Conservation (phyloP, 2,113 vertebrate species). For the Butorides virescens region DNA sequence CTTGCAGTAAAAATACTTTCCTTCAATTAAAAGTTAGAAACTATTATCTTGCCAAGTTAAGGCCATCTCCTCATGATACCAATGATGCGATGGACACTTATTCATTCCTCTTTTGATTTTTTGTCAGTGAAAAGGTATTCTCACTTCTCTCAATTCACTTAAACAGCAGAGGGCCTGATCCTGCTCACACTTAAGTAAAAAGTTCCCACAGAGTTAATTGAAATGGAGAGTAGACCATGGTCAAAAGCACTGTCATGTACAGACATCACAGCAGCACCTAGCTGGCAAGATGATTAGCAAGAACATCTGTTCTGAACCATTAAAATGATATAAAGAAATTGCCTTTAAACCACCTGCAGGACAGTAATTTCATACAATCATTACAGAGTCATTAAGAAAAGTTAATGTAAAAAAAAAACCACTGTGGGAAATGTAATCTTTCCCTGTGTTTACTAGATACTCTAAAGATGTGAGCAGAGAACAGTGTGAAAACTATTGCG, state of each 20-base stretch:
- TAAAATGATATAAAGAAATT: constrained; percentile 58
- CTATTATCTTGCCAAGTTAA: not conserved
- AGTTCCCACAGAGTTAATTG: not conserved
- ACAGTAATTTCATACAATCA: constrained; percentile 30
- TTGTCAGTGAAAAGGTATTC: not conserved
- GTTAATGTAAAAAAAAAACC: not conserved
- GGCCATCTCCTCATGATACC: not conserved
- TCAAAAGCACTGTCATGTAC: not conserved
- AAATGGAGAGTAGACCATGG: not conserved
- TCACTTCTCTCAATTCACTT: not conserved
- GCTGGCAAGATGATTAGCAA: constrained; percentile 32
- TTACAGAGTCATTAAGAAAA: constrained; percentile 48
- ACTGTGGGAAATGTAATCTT: not conserved
- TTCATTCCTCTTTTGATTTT: not conserved
- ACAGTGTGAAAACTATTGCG: not conserved
- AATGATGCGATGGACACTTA: not conserved
- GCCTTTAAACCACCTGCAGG: constrained; percentile 49
- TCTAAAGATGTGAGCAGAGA: not conserved
- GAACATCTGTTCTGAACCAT: constrained; percentile 48
- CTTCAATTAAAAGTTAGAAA: not conserved
- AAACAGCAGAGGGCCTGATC: not conserved
- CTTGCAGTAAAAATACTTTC: not conserved
- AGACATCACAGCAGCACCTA: constrained; percentile 2
- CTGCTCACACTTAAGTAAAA: not conserved
- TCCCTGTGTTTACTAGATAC: not conserved